Conservation (phyloP, 2,797 vertebrate species). For the Chelon labrosus region DNA sequence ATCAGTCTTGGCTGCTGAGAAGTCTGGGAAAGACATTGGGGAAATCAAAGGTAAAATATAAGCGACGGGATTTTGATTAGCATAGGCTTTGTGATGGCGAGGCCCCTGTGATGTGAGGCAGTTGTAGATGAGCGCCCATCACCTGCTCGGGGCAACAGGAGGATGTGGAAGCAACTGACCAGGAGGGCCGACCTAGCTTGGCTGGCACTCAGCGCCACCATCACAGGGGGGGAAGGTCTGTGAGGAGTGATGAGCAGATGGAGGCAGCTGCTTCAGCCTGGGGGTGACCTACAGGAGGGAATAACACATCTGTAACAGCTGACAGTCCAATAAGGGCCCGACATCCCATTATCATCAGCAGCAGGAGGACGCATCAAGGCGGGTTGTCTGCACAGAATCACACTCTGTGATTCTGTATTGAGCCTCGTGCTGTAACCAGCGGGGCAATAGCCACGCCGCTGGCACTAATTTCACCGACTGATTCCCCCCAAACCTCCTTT, state of each 20-base stretch:
- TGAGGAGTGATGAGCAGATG: not conserved
- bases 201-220: constrained; percentile 27
- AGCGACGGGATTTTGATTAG: constrained; percentile 67
- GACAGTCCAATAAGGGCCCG: constrained; percentile 70
- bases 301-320: constrained; percentile 73
- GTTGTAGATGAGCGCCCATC: constrained; percentile 37
- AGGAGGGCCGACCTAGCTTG: constrained; percentile 8
- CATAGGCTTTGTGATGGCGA: constrained; percentile 37
- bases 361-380: constrained; percentile 36
- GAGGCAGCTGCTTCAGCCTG: constrained; percentile 64
- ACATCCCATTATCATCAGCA: constrained; percentile 68
- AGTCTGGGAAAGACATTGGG: constrained; percentile 49
- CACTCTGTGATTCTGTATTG: constrained; percentile 22
- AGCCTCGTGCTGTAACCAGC: constrained; percentile 36
- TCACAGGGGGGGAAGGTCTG: not conserved
- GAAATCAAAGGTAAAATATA: constrained; percentile 56
- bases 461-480: constrained; percentile 20
- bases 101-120: constrained; percentile 20
- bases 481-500: constrained; percentile 24
- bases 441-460: constrained; percentile 23
- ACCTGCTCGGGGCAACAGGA: not conserved
- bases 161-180: constrained; percentile 9
- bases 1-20: constrained; percentile 64
- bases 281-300: constrained; percentile 71
- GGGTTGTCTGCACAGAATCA: constrained; percentile 35